Percentiles rank a stretch among this genome's conserved stretches.
phyloP scores from a whole-genome alignment of 1,140 invertebrate species.

The Penaeus japonicus region DNA sequence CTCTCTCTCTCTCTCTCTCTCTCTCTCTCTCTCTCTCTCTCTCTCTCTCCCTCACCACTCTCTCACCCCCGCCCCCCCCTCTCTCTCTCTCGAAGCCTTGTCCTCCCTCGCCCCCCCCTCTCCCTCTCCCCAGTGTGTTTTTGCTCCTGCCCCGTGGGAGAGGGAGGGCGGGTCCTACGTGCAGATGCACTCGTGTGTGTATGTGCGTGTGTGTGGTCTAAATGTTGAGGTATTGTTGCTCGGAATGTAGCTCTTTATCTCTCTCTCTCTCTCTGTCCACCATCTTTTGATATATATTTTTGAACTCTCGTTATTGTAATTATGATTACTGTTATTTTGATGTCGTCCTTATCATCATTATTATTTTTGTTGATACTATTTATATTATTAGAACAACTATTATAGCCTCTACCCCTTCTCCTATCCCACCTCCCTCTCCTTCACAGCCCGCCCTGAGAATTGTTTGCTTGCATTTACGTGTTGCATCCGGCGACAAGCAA shows the following conservation, averaged over 20 bases:
- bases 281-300: neutral
- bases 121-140: neutral
- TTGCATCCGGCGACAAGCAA: no score
- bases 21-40: neutral
- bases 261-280: neutral
- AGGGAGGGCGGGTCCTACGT: no score
- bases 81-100: neutral
- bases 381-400: neutral
- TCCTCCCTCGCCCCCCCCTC: neutral
- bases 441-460: no score
- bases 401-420: no score
- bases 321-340: neutral
- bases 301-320: no score
- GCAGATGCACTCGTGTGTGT: no score
- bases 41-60: neutral
- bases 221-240: no score
- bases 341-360: neutral
- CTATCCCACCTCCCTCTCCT: no score
- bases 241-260: neutral
- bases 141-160: no score
- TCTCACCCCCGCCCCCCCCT: neutral
- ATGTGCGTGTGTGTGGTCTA: no score
- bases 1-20: neutral
- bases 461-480: no score
- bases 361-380: neutral